Evolutionary conservation across 2,113 vertebrate species (phyloP).

Genomic region (Anthoscopus minutus): DNA sequence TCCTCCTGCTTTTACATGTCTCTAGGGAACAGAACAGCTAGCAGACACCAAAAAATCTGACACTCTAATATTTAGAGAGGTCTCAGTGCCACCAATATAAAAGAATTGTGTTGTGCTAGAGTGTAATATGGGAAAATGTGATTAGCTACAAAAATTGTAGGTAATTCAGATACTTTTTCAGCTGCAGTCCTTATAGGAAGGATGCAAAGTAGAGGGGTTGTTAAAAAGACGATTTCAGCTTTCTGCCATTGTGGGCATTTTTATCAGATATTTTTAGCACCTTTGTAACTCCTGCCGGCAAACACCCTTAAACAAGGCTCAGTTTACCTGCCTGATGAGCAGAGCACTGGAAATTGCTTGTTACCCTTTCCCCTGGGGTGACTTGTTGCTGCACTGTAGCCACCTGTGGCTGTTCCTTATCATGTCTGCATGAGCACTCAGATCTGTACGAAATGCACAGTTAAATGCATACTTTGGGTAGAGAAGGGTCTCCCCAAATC

Average conservation of each 20-base stretch:
- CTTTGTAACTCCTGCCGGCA: neutral
- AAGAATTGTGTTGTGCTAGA: neutral
- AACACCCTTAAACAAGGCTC: neutral
- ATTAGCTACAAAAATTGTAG: neutral
- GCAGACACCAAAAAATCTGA: neutral
- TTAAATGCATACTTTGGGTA: neutral
- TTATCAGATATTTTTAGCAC: neutral
- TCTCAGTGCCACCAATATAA: neutral
- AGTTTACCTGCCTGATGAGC: neutral
- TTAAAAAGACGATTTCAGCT: neutral
- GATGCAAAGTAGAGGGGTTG: neutral
- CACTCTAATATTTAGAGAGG: neutral
- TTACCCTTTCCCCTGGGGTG: neutral
- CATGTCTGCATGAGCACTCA: fast-evolving
- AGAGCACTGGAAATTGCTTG: neutral
- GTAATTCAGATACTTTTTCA: neutral
- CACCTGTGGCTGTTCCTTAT: neutral
- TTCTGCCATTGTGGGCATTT: neutral
- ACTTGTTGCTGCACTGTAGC: neutral
- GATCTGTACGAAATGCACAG: neutral
- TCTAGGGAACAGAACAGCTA: neutral
- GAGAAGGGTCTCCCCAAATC: neutral
- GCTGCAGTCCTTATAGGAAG: neutral
- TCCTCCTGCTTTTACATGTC: neutral
- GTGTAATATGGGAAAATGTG: neutral